A percentile compares a stretch with the other conserved stretches of the same genome.
phyloP scores from a whole-genome alignment of 2,888 invertebrate genomes.

The Cancer borealis region DNA sequence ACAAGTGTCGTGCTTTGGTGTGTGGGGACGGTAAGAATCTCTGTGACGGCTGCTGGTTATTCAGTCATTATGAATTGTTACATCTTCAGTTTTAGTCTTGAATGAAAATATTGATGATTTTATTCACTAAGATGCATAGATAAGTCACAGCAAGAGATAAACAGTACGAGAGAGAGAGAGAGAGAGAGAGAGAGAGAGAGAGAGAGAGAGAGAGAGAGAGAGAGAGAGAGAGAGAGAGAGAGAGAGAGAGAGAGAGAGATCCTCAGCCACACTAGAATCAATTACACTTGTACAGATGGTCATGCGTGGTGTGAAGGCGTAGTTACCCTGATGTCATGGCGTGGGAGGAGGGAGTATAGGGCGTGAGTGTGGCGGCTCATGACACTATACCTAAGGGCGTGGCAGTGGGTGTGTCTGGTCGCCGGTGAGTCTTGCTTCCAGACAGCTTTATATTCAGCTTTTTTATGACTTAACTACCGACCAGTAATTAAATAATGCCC shows the following conservation, averaged over 20 bases:
- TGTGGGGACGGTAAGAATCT: not conserved
- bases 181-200: conserved; percentile 23
- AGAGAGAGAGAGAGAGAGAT: not conserved
- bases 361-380: conserved; percentile 26
- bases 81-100: too few relatives aligned
- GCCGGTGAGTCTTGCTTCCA: not conserved
- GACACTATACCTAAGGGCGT: not conserved
- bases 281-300: not conserved
- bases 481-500: not conserved
- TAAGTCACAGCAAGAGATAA: too few relatives aligned
- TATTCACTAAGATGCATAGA: too few relatives aligned
- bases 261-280: not conserved
- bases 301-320: conserved; percentile 32
- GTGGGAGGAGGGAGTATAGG: not conserved
- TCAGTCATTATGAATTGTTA: not conserved
- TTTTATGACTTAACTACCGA: not conserved
- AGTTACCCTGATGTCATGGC: not conserved
- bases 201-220: conserved; percentile 14
- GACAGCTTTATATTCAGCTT: not conserved
- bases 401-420: conserved; percentile 35
- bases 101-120: too few relatives aligned
- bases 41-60: not conserved
- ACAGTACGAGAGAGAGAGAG: not conserved
- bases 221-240: conserved; percentile 15
- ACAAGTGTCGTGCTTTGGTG: not conserved